Base-by-base conservation (phyloP, 2,797 vertebrate species). In the Pseudochromis fuscus region DNA sequence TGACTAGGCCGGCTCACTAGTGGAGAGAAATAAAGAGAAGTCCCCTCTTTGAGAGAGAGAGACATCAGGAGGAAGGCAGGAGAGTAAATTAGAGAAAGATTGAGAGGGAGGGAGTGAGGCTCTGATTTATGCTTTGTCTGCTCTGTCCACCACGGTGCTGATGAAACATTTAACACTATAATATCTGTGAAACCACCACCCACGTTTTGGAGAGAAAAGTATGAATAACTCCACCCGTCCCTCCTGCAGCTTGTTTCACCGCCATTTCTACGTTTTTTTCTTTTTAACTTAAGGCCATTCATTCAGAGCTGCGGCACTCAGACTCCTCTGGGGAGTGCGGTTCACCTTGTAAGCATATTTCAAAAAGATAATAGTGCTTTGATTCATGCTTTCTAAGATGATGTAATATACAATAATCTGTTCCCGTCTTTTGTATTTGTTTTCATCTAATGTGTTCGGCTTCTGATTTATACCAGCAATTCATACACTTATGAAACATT, bases 1-100 rank as follows among this genome's bases (percentile, higher is more conserved):
- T 81, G 83, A 89, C 79, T 69, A 48, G 11, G 77, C 78, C 45
- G 73, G 65, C 82, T 86, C 81, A 67, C 78, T 86, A 84, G 86
- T 87, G 87, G 83, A 79, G 77, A 77, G 82, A 81, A 87, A 83
- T 82, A 86, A 86, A 81, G 84, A 84, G 76, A 72, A 64, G 9
- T 72, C 62, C 60, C 53, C 42, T 75, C 62, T 75, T 48, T 50
- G 38, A 76, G 60, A 44, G 49, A 23, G 60, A 51, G 52, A 50
- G 52, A 53, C 38, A 42, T 67, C 27, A 49, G 48, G 45, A 31
- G 52, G 59, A 61, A 7, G 16, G 33, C 16, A 25, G 37, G 38
- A 64, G 66, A 64, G 72, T 49, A 31, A 79, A 83, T 80, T 69
- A 82, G 75, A 62, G 72, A 55, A 10, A 64, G 81, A 76, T 48